Evolutionary conservation across 2,888 invertebrate species (phyloP), one percentile per base, ranked within the genome.

Genomic region (Ornithoptera priamus): DNA sequence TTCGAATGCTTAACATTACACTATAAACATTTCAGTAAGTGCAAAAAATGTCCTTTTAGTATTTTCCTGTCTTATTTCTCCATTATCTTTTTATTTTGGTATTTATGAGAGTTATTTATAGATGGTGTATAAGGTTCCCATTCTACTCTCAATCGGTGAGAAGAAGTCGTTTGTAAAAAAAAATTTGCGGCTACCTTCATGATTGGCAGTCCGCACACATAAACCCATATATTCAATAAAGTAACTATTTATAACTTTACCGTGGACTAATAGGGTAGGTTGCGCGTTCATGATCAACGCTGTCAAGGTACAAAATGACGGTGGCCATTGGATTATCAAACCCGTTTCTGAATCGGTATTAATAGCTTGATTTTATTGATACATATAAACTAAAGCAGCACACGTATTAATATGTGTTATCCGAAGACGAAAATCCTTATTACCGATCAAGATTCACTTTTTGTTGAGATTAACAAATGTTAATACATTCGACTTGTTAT

Each of bases 261-360:
- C 53, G 71, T 77, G 75, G 72, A 76, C 78, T 78, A 77, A 79
- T 77, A 79, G 78, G 78, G 79, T 80, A 80, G 78, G 78, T 78
- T 77, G 77, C 73, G 72, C 75, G 75, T 78, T 78, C 77, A 76
- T 76, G 76, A 77, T 77, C 77, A 76, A 76, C 77, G 76, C 73
- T 77, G 75, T 72, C 74, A 73, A 73, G 72, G 72, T 74, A 72
- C 68, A 73, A 67, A 67, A 61, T 59, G 62, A 68, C 58, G 63
- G 68, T 71, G 71, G 71, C 77, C 80, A 79, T 80, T 77, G 78
- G 81, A 82, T 81, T 76, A 73, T 73, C 74, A 42, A 70, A 70
- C 70, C 61, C 24, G 70, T 70, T 67, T 57, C 36, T 18, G 59
- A 59, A 60, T 67, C 46, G 67, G 65, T 70, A 67, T 70, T 61